Evolutionary conservation across 1,140 invertebrate genomes (phyloP), one percentile per base, ranked within the genome.

Genomic region (Neelides sp.): DNA sequence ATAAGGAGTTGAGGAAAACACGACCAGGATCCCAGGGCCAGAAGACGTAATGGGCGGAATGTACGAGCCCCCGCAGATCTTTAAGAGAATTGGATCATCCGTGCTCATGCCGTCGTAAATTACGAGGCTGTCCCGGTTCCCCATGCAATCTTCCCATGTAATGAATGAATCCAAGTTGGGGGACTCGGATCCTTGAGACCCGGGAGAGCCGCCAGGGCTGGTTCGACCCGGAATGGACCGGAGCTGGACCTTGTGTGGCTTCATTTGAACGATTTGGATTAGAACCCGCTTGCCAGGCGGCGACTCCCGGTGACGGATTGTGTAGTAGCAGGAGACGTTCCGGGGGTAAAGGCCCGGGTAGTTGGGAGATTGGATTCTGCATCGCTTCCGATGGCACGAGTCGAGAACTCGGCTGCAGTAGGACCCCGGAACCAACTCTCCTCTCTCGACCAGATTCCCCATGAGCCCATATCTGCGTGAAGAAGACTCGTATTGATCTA

Each of bases 91-190:
- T 4, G 86, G 84, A 67, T 89, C 85, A 58, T 84, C 73, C 4
- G 85, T 88, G 45, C 83, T 89, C 62, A 87, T 87, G 30, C 88
- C 85, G 64, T 91, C 87, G 69, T 90, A 91, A 27, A 92, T 79
- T 4, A 84, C 87, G 46, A 90, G 82, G 68, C 85, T 87, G 67
- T 90, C 85, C 66, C 84, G 74, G 58, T 88, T 83, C 64, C 85
- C 78, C 63, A 88, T 84, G 66, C 86, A 89, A 52, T 85, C 79
- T 58, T 81, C 76, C 83, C 85, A 90, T 50, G 81, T 82, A 64
- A 68, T 61, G 41, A 58, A 71, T 57, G 43, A 67, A 55, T 73
- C 72, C 59, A 71, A 17, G 17, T n/a, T n/a, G 28, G 35, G 17
- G 2, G 13, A 24, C 32, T 36, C 4, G 8, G 8, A 30, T 46